phyloP scores from a whole-genome alignment of 2,797 vertebrate species.

The Myioborus melanocephalus region DNA sequence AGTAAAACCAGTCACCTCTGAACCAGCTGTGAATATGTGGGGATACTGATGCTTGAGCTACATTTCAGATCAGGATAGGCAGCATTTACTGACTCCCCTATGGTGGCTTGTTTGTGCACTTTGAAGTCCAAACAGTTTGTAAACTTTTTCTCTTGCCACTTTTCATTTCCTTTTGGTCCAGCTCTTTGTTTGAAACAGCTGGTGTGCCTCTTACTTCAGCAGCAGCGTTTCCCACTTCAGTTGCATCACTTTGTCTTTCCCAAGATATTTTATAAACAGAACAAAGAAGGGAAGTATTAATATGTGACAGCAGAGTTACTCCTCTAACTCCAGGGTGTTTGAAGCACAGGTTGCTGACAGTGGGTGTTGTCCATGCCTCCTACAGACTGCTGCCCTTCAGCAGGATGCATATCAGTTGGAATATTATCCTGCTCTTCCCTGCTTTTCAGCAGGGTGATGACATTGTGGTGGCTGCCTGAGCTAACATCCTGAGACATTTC shows the following conservation, averaged over 20 bases:
- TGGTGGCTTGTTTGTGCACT: background rate
- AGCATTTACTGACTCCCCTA: background rate
- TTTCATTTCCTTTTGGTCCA: background rate
- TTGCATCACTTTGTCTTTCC: background rate
- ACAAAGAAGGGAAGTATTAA: background rate
- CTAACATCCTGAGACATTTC: background rate
- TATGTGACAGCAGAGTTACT: background rate
- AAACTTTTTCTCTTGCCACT: background rate
- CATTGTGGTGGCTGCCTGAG: background rate
- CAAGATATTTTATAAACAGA: background rate
- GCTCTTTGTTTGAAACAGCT: background rate
- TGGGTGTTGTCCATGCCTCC: background rate
- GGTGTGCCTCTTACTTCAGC: background rate
- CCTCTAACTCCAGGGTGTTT: background rate
- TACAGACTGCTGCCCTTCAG: background rate
- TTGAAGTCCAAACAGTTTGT: fast-evolving
- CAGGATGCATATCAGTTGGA: fast-evolving
- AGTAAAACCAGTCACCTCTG: background rate
- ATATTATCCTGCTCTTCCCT: background rate
- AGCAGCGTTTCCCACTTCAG: background rate
- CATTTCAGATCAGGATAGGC: too few species aligned
- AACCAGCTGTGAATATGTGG: background rate
- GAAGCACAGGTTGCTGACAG: background rate
- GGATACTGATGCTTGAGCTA: background rate
- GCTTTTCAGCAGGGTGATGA: background rate